Percentiles rank a stretch among this genome's conserved stretches.
Evolutionary conservation across 2,113 vertebrate species (phyloP).

Genomic region (Pomatostomus ruficeps): DNA sequence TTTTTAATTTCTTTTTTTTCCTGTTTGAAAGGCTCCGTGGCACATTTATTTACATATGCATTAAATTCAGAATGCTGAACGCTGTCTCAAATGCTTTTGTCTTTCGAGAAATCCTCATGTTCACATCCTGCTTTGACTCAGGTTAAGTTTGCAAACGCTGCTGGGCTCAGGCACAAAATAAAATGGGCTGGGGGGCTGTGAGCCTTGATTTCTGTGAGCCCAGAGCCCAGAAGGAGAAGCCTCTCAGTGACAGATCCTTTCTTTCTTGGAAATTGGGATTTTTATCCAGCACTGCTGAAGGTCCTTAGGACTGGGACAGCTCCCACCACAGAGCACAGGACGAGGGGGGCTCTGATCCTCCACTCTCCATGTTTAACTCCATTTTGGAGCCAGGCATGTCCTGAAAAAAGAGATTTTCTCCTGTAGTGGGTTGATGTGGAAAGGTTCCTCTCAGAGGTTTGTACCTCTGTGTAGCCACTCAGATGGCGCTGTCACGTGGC

Average conservation of each 20-base stretch:
- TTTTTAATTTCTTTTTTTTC: neutral
- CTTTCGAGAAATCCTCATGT: neutral
- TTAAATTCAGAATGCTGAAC: neutral
- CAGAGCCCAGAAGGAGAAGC: neutral
- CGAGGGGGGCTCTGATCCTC: neutral
- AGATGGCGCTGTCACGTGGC: neutral
- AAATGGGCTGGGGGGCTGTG: neutral
- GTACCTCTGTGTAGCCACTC: too few species aligned
- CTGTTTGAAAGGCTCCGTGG: neutral
- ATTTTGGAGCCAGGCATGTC: accelerated
- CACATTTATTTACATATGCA: neutral
- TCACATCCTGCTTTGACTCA: neutral
- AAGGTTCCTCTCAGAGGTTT: neutral
- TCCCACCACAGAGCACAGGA: neutral
- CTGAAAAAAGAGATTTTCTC: neutral
- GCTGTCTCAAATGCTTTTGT: neutral
- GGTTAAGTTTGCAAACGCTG: neutral
- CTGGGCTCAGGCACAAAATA: neutral
- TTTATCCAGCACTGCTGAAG: neutral
- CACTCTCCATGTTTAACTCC: neutral
- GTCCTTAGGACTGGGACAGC: neutral
- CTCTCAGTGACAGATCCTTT: neutral
- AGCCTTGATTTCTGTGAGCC: neutral
- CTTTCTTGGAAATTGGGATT: neutral
- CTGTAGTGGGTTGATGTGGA: accelerated